A percentile compares a stretch with the other conserved stretches of the same genome.
Conservation (phyloP, 2,113 vertebrate species). For the Microcebus tavaratra region DNA sequence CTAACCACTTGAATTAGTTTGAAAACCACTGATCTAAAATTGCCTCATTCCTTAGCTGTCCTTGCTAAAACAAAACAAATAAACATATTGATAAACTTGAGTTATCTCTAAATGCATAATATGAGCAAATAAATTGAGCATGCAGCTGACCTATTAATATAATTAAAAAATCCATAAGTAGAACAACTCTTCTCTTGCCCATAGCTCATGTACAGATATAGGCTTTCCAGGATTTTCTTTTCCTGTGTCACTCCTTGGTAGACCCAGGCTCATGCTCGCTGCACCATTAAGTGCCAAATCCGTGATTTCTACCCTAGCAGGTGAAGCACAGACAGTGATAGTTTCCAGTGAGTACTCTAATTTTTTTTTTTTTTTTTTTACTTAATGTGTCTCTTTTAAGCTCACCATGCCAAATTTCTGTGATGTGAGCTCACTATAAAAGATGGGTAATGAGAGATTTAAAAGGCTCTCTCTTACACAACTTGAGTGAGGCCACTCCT, state of each 20-base stretch:
- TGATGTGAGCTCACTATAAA: not conserved
- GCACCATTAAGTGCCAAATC: not conserved
- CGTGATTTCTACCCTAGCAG: not conserved
- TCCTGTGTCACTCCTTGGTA: not conserved
- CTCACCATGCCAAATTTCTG: not conserved
- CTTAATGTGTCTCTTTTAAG: not conserved
- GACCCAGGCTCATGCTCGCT: not conserved
- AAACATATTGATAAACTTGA: not conserved
- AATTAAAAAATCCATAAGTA: not conserved
- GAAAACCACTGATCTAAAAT: not conserved
- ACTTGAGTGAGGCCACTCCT: not conserved
- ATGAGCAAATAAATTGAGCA: not conserved
- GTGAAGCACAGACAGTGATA: not conserved
- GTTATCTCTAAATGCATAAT: not conserved
- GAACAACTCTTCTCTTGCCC: not conserved
- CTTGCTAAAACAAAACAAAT: not conserved
- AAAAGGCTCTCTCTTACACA: not conserved
- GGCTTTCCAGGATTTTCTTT: not conserved
- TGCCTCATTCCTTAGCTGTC: not conserved
- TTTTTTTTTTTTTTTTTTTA: not conserved
- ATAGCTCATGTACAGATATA: not conserved
- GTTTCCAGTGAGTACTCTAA: not conserved
- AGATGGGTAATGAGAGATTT: not conserved
- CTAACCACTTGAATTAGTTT: not conserved
- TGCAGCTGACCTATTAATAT: not conserved